Conservation (phyloP, 2,888 invertebrate genomes). For the Steromphala cineraria region DNA sequence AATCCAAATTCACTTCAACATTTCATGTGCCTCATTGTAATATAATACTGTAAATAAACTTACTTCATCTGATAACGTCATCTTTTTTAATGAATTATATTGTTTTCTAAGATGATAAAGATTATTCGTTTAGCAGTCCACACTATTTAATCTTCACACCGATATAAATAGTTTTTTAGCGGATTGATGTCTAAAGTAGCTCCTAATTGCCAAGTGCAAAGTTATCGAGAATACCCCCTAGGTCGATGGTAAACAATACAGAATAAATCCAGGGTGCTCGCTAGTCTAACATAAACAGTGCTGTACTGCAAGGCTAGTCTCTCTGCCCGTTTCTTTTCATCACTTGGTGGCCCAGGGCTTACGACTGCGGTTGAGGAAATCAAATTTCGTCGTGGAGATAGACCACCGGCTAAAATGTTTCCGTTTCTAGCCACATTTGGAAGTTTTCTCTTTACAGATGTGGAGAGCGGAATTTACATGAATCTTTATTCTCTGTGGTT, state of each 20-base stretch:
- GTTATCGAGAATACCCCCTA: background rate
- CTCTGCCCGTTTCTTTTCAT: background rate
- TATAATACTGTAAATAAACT: too few species aligned
- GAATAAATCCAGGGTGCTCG: background rate
- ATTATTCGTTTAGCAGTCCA: too few species aligned
- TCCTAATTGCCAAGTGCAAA: background rate
- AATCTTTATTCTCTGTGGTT: too few species aligned
- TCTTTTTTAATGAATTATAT: too few species aligned
- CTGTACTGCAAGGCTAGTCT: background rate
- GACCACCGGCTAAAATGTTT: constrained; percentile 5
- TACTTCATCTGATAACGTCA: too few species aligned
- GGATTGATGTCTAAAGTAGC: background rate
- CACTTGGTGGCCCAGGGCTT: background rate
- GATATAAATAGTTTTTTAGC: background rate
- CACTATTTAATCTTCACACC: too few species aligned
- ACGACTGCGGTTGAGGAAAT: background rate
- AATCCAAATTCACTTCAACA: too few species aligned
- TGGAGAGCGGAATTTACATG: too few species aligned
- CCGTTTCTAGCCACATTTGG: background rate
- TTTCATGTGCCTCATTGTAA: too few species aligned
- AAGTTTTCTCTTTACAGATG: too few species aligned
- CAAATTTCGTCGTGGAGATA: background rate
- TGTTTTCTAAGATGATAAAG: too few species aligned
- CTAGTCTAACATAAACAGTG: background rate
- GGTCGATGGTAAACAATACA: background rate